Conservation (phyloP, 2,113 vertebrate genomes). For the Microcebus griseorufus region DNA sequence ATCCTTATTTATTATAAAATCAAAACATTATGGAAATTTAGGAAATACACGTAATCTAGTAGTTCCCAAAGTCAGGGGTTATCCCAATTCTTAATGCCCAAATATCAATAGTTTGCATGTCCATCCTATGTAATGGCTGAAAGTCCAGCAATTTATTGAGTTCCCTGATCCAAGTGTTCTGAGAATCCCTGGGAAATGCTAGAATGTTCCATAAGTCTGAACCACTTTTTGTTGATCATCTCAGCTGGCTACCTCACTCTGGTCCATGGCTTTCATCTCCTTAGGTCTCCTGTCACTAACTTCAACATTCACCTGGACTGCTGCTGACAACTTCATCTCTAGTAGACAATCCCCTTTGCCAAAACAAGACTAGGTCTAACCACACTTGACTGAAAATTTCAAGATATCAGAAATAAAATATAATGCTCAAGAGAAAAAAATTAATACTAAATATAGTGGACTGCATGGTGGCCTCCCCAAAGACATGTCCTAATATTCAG, state of each 20-base stretch:
- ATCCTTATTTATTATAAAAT: slow-evolving; percentile 34
- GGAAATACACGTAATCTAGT: not conserved
- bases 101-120: not conserved
- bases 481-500: not conserved
- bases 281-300: not conserved
- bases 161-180: not conserved
- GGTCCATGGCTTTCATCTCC: not conserved
- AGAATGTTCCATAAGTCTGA: not conserved
- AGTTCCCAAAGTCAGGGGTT: not conserved
- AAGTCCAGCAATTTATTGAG: not conserved
- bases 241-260: not conserved
- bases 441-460: not conserved
- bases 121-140: not conserved
- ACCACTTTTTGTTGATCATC: not conserved
- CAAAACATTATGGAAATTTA: not conserved
- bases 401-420: not conserved
- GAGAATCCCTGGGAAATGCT: slow-evolving; percentile 14
- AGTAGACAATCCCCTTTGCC: not conserved
- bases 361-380: not conserved
- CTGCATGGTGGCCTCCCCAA: not conserved
- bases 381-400: not conserved
- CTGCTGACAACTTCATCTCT: not conserved
- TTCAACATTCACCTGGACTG: not conserved
- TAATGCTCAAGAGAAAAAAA: not conserved
- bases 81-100: not conserved